phyloP scores from a whole-genome alignment of 2,888 invertebrate genomes.

The Thera britannica region DNA sequence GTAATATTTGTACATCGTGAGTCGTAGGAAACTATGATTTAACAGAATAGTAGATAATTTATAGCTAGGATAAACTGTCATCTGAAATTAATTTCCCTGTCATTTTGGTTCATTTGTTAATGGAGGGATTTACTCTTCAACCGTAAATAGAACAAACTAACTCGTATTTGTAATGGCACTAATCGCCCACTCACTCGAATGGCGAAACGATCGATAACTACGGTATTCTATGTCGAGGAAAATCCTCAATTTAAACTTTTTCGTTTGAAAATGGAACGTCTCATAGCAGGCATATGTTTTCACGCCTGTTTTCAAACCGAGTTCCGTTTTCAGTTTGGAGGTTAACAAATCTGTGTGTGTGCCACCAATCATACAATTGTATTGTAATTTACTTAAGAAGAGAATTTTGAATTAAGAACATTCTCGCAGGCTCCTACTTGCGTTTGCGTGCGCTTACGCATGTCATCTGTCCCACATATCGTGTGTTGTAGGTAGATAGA shows the following conservation, averaged over 20 bases:
- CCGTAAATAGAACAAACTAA: conserved; percentile 4
- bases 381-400: no score
- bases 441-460: no score
- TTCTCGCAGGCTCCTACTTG: no score
- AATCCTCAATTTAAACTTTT: neutral
- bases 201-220: neutral
- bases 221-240: neutral
- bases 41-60: neutral
- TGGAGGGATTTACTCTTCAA: conserved; percentile 9
- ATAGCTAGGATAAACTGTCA: conserved; percentile 9
- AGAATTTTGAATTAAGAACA: no score
- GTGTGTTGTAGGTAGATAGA: no score
- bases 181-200: neutral
- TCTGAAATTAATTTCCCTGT: conserved; percentile 4
- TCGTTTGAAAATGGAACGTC: neutral
- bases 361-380: no score
- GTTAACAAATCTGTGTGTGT: no score
- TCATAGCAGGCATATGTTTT: no score
- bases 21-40: neutral
- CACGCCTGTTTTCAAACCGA: no score
- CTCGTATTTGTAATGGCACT: neutral
- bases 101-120: conserved; percentile 5
- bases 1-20: no score
- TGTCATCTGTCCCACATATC: no score
- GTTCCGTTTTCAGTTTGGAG: no score